Evolutionary conservation across 2,113 vertebrate genomes (phyloP), one percentile per base, ranked within the genome.

Genomic region (Pseudorhombus dupliciocellatus): DNA sequence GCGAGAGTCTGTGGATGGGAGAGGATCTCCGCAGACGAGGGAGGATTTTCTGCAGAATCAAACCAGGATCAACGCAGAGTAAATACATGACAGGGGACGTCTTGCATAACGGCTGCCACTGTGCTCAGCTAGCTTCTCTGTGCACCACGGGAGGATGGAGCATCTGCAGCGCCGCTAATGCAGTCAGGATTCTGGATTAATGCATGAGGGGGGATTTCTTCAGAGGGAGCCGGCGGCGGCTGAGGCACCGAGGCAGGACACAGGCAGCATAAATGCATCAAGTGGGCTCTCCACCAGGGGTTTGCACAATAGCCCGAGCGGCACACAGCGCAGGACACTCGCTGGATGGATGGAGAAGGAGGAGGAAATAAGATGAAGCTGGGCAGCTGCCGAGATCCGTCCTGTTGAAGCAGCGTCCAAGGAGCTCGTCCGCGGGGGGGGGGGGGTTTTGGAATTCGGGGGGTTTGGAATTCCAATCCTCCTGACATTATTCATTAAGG

Each of bases 401-500:
- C 57, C 40, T 18, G 12, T 61, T 60, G 67, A 24, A 67, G 50
- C 24, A n/a, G 4, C 18, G 44, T 7, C 53, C 44, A 50, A 18
- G 6, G 26, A 73, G 64, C 66, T 5, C 2, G 31, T 55, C 57
- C 55, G 21, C 54, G 14, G 40, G 55, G 65, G n/a, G n/a, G n/a
- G n/a, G n/a, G n/a, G 26, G 20, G 46, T 9, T 7, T 48, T n/a
- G n/a, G n/a, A n/a, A n/a, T n/a, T n/a, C n/a, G n/a, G n/a, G n/a
- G 26, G 20, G 46, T 9, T 7, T 48, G 42, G 42, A 34, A 44
- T 66, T 52, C 42, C 24, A 70, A 59, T 67, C 53, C 67, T 72
- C 71, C n/a, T 74, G 63, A 61, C 64, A 42, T 68, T 56, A 57
- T 54, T 76, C 76, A 78, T 80, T 61, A 75, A 57, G 54, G 56